Evolutionary conservation across 2,113 vertebrate species (phyloP), one percentile per base, ranked within the genome.

Genomic region (Cyanoderma ruficeps): DNA sequence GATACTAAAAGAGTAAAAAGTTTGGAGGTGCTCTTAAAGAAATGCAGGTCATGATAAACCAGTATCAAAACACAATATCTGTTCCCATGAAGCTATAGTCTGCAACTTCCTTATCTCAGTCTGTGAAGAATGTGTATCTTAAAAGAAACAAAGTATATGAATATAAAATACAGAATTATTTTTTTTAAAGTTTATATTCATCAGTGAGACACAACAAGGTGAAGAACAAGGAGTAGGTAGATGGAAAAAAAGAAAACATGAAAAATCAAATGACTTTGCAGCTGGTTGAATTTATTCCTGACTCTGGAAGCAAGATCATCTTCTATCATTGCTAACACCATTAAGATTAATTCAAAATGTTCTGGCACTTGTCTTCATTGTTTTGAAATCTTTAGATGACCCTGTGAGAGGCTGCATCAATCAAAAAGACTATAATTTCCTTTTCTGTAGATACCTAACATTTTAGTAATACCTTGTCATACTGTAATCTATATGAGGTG

Each of bases 311-410:
- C 1, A 22, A 74, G 59, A 93, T 93, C n/a, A 46, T 96, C 47
- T 78, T 35, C 56, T 94, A 49, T 68, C 68, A 49, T 47, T 70
- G 37, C 68, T 94, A 93, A 90, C 52, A 67, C 68, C 41, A 76
- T 71, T 69, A 81, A 79, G 69, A 89, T 79, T 61, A 91, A 94
- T 94, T 87, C 37, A 89, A 70, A 97, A 79, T 89, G 84, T 96
- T 82, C 87, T 82, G 53, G 31, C 81, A 89, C 74, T 89, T 83
- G 20, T 86, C 92, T 89, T 90, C 72, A 70, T 78, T 95, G 68
- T 94, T 95, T 90, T 87, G 69, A 89, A 94, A 93, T 95, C 56
- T 96, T 83, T 60, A 81, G 44, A 81, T 89, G 68, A 96, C 76
- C 68, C 61, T 57, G 27, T 46, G 41, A 96, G 64, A 89, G n/a